Evolutionary conservation across 2,888 invertebrate species (phyloP).

Genomic region (Entomobrya multifasciata): DNA sequence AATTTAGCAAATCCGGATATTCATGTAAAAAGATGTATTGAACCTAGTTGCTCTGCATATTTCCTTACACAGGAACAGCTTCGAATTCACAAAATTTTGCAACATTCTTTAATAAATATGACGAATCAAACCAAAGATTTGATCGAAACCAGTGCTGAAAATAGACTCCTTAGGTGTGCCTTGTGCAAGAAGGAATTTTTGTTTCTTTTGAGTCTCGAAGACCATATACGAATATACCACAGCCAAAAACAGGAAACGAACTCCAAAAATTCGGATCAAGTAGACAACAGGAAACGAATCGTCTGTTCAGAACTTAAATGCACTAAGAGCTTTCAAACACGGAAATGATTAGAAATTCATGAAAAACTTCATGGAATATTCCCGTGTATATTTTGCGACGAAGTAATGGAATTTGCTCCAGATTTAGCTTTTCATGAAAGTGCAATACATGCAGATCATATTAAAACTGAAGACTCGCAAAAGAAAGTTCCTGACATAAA

Average conservation of each 20-base stretch:
- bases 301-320: neutral
- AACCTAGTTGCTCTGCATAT: no score
- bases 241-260: no score
- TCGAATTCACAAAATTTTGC: no score
- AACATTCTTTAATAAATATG: no score
- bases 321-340: neutral
- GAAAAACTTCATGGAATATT: neutral
- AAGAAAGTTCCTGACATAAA: neutral
- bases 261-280: no score
- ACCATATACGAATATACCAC: no score
- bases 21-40: no score
- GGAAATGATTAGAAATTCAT: neutral
- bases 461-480: neutral
- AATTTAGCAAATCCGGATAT: no score
- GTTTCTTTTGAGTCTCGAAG: neutral
- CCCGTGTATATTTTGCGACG: neutral
- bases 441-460: neutral
- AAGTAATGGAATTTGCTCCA: neutral
- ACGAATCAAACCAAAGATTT: no score
- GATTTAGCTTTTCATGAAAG: neutral
- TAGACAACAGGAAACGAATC: neutral
- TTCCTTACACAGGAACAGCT: no score
- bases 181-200: neutral
- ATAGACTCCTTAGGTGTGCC: neutral
- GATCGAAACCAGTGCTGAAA: neutral